Evolutionary conservation across 2,113 vertebrate genomes (phyloP).

Genomic region (Pelmatolapia mariae): DNA sequence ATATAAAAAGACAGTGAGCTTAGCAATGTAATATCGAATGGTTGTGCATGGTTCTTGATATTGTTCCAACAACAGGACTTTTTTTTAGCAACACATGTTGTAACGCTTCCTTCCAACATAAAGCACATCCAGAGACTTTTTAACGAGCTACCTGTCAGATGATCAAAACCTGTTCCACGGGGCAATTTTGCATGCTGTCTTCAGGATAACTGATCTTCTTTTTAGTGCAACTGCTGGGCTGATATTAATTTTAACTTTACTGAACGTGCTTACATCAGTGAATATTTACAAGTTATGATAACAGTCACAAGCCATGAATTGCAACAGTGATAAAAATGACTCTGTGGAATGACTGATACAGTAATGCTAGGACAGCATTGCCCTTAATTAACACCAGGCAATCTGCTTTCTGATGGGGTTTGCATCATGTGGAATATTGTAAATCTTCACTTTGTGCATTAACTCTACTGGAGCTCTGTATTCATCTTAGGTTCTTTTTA

Average conservation of each 20-base stretch:
- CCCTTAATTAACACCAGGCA: constrained; percentile 13
- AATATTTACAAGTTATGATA: constrained; percentile 9
- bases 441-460: constrained; percentile 16
- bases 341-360: constrained; percentile 11
- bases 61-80: neutral
- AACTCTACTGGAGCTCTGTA: neutral
- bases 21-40: neutral
- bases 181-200: neutral
- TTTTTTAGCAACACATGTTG: neutral
- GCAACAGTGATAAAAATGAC: neutral
- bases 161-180: neutral
- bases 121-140: constrained; percentile 5
- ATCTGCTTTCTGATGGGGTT: neutral
- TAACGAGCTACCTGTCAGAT: constrained; percentile 24
- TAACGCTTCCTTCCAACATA: neutral
- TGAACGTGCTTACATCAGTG: neutral
- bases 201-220: neutral
- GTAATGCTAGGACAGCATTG: constrained; percentile 3
- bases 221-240: neutral
- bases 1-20: neutral
- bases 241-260: neutral
- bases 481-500: constrained; percentile 30
- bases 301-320: neutral
- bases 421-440: constrained; percentile 11
- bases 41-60: neutral